Conservation (phyloP, 1,140 invertebrate genomes). For the Ips typographus region DNA sequence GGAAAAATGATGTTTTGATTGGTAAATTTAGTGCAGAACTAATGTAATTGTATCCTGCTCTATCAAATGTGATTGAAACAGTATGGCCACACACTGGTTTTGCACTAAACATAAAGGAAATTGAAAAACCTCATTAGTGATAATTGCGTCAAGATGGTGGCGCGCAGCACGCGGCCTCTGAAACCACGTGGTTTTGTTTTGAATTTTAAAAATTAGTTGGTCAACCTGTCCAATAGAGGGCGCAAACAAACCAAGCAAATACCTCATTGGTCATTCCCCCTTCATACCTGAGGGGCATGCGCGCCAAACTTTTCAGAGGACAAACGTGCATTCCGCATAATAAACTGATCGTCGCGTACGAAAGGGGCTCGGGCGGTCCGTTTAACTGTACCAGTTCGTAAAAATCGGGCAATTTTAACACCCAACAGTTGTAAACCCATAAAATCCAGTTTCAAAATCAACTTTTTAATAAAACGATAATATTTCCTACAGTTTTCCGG, state of each 20-base stretch:
- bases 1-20: too few relatives aligned
- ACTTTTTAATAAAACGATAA: neutral
- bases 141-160: too few relatives aligned
- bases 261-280: slow-evolving; percentile 10
- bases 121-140: too few relatives aligned
- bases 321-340: neutral
- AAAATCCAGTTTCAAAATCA: neutral
- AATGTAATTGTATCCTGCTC: neutral
- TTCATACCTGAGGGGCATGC: slow-evolving; percentile 24
- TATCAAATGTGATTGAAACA: neutral
- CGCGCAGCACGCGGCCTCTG: neutral
- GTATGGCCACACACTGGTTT: too few relatives aligned
- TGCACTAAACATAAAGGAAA: too few relatives aligned
- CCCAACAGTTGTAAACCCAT: neutral
- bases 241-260: neutral
- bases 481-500: too few relatives aligned
- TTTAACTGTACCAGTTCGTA: neutral
- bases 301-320: slow-evolving; percentile 32
- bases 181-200: slow-evolving; percentile 7
- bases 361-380: neutral
- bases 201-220: neutral
- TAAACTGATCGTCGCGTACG: neutral
- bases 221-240: slow-evolving; percentile 30
- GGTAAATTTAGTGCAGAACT: neutral
- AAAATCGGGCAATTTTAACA: neutral